Base-by-base conservation (phyloP, 1,140 invertebrate genomes). In the Prorops nasuta region DNA sequence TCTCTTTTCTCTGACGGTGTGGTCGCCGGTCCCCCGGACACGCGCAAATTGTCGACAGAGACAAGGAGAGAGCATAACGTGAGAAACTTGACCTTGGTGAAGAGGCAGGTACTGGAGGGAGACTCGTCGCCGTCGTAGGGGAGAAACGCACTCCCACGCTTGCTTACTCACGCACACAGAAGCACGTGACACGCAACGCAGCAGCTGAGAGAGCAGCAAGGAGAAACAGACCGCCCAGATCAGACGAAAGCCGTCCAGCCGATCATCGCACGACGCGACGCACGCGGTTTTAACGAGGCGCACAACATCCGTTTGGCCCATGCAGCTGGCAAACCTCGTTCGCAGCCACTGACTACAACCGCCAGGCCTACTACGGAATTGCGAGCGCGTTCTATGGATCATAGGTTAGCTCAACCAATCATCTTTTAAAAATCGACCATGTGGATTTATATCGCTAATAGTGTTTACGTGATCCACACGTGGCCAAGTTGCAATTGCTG, bases 321-420 rank as follows among this genome's bases (percentile, higher is more conserved):
- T n/a, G n/a, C n/a, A n/a, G n/a, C n/a, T n/a, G n/a, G n/a, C n/a
- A n/a, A n/a, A n/a, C n/a, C n/a, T n/a, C n/a, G n/a, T n/a, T n/a
- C n/a, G n/a, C n/a, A n/a, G n/a, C n/a, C n/a, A n/a, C n/a, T n/a
- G n/a, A n/a, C n/a, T n/a, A n/a, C n/a, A n/a, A n/a, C n/a, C n/a
- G n/a, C n/a, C n/a, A n/a, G n/a, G n/a, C n/a, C n/a, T n/a, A n/a
- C n/a, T n/a, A n/a, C n/a, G n/a, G n/a, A n/a, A n/a, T 31, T 28
- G 18, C 31, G 58, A 57, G 63, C 58, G 32, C 57, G 49, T 53
- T 67, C 69, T 72, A 73, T 72, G 73, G 71, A 74, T 73, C 66
- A 72, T 76, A 76, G 71, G 73, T 76, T 66, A 74, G 73, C 24
- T 6, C n/a, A 28, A 4, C 24, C 10, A 28, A 28, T 28, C 63